Evolutionary conservation across 2,888 invertebrate species (phyloP).

Genomic region (Eilema sororculum): DNA sequence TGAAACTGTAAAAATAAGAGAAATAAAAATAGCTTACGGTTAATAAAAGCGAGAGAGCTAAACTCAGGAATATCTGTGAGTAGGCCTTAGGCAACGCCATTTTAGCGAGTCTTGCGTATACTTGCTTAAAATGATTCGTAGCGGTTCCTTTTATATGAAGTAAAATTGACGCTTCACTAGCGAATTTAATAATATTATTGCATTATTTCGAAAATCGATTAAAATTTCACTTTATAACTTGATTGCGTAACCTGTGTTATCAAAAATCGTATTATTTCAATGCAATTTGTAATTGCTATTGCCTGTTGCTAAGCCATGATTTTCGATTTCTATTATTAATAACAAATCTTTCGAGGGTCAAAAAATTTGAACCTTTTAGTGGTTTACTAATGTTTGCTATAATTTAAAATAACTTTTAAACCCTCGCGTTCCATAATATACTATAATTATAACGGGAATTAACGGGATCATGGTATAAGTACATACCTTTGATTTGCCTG

Average conservation of each 20-base stretch:
- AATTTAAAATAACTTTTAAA: too few relatives aligned
- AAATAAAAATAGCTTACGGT: conserved; percentile 31
- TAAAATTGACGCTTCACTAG: conserved; percentile 31
- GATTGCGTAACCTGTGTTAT: conserved; percentile 14
- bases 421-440: too few relatives aligned
- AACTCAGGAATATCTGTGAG: conserved; percentile 28
- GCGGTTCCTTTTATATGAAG: conserved; percentile 20
- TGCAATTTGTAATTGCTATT: neutral
- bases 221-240: conserved; percentile 18
- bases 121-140: conserved; percentile 23
- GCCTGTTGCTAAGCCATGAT: neutral
- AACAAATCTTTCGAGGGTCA: neutral
- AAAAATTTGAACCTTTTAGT: neutral
- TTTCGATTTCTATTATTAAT: too few relatives aligned
- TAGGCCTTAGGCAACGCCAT: conserved; percentile 36
- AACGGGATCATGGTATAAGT: too few relatives aligned
- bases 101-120: conserved; percentile 22
- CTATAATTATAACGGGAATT: too few relatives aligned
- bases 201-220: conserved; percentile 27
- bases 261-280: neutral
- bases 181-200: conserved; percentile 32
- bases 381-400: too few relatives aligned
- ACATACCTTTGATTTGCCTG: too few relatives aligned
- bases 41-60: conserved; percentile 29
- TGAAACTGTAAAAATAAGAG: neutral